phyloP scores from a whole-genome alignment of 2,113 vertebrate genomes.

The Pedionomus torquatus region DNA sequence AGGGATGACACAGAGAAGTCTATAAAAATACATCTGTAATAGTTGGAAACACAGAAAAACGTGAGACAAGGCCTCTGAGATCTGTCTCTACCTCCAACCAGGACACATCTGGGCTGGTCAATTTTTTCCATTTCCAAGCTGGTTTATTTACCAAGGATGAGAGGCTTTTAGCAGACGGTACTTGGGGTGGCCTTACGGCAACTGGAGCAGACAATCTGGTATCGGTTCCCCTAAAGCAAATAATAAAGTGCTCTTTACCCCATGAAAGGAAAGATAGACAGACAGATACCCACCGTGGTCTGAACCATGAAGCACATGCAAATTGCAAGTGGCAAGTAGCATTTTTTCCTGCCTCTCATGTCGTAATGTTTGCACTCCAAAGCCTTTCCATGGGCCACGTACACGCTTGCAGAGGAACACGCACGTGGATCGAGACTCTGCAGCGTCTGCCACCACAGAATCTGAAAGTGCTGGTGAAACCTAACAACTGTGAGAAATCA shows the following conservation, averaged over 20 bases:
- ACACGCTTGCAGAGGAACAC: background rate
- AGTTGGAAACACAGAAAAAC: background rate
- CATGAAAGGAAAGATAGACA: background rate
- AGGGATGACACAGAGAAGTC: background rate
- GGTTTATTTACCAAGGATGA: constrained; percentile 20
- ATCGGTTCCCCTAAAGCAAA: background rate
- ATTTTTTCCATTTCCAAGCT: background rate
- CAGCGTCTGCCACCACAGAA: background rate
- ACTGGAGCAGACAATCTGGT: background rate
- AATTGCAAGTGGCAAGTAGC: background rate
- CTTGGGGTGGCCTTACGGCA: background rate
- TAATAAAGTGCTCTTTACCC: background rate
- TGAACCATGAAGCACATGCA: background rate
- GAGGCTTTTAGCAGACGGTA: background rate
- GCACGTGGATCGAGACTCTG: background rate
- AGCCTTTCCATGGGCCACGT: background rate
- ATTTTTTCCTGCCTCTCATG: background rate
- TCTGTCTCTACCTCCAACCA: background rate
- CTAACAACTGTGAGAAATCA: background rate
- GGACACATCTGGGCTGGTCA: background rate
- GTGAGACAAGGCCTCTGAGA: background rate
- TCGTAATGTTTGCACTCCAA: background rate
- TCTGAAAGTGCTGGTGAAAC: background rate
- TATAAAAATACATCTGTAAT: constrained; percentile 17
- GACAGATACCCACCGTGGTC: background rate